Evolutionary conservation across 2,888 invertebrate genomes (phyloP).

Genomic region (Caenorhabditis becei): DNA sequence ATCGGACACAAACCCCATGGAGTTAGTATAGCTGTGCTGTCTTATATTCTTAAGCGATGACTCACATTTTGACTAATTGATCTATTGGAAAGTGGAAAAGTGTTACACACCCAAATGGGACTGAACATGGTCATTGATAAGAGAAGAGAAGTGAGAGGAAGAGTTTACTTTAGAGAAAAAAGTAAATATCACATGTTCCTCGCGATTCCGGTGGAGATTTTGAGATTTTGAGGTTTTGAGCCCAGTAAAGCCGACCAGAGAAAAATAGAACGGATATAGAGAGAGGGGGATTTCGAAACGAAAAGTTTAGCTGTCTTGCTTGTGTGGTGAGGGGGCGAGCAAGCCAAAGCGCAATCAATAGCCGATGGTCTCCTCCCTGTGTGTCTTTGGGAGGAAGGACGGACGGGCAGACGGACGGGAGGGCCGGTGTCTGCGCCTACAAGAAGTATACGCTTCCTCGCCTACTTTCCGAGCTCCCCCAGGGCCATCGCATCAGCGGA

Average conservation of each 20-base stretch:
- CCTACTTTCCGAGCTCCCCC: conserved; percentile 32
- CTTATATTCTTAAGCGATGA: neutral
- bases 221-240: too few relatives aligned
- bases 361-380: conserved; percentile 61
- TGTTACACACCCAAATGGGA: neutral
- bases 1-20: conserved; percentile 29
- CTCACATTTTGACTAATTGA: neutral
- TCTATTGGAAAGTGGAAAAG: neutral
- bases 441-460: conserved; percentile 15
- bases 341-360: conserved; percentile 58
- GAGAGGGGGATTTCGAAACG: neutral
- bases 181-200: conserved; percentile 16
- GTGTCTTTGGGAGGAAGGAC: conserved; percentile 52
- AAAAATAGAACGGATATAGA: neutral
- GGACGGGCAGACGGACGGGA: conserved; percentile 29
- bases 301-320: neutral
- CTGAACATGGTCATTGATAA: too few relatives aligned
- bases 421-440: conserved; percentile 18
- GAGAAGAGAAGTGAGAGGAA: neutral
- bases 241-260: neutral
- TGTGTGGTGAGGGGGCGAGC: conserved; percentile 49
- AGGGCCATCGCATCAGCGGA: conserved; percentile 34
- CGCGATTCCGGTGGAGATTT: too few relatives aligned
- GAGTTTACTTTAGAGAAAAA: too few relatives aligned
- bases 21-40: neutral